Evolutionary conservation across 1,140 invertebrate species (phyloP).

Genomic region (Cylas formicarius): DNA sequence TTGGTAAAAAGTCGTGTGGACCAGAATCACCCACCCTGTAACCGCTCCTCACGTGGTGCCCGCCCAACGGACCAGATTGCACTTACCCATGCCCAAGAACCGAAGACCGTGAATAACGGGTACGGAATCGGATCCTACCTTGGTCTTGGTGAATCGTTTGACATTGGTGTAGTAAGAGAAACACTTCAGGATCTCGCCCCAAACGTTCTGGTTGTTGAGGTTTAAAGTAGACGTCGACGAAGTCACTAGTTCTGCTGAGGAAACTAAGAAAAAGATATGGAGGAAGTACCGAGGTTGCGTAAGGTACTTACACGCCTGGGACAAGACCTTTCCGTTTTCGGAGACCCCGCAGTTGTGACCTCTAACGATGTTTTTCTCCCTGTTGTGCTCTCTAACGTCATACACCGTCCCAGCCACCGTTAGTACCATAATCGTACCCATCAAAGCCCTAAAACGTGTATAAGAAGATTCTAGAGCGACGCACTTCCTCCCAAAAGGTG

Average conservation of each 20-base stretch:
- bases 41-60: no score
- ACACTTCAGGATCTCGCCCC: conserved; percentile 36
- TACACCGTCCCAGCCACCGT: conserved; percentile 26
- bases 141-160: conserved; percentile 32
- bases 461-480: background rate
- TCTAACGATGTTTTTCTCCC: conserved; percentile 19
- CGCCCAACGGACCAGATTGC: no score
- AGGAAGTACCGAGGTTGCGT: no score
- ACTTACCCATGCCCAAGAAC: conserved; percentile 43
- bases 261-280: conserved; percentile 4
- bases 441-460: conserved; percentile 13
- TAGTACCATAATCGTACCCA: conserved; percentile 12
- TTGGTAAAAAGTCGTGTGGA: conserved; percentile 43
- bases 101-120: conserved; percentile 42
- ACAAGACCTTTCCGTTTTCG: no score
- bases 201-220: background rate
- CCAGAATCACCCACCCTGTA: conserved; percentile 42
- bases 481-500: conserved; percentile 3
- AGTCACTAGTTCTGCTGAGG: conserved; percentile 17
- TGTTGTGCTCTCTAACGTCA: conserved; percentile 22
- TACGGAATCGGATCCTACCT: conserved; percentile 30
- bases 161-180: conserved; percentile 44
- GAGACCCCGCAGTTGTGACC: conserved; percentile 12
- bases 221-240: conserved; percentile 3
- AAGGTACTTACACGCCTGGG: no score